A percentile compares a stretch with the other conserved stretches of the same genome.
These are phyloP conservation scores for Bujurquina vittata DNA, from an alignment of 2,113 vertebrate species.

Conservation along the genomic window DNA sequence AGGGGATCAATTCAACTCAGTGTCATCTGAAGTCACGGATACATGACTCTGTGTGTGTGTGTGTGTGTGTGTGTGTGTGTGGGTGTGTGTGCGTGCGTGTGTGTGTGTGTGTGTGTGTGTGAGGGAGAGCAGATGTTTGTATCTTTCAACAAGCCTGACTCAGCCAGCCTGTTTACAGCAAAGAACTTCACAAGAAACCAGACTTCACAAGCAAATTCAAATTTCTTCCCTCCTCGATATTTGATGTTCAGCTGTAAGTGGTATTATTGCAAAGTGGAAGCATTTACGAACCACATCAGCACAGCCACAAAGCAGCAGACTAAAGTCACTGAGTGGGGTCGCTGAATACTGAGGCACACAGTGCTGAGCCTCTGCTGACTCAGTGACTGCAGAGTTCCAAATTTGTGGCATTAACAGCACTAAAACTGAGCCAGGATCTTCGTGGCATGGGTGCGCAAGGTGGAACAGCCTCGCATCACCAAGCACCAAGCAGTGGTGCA, in stretches of 20 bases:
- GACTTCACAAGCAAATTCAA: neutral
- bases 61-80: neutral
- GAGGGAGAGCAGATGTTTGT: neutral
- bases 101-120: neutral
- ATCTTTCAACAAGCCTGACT: slow-evolving; percentile 13
- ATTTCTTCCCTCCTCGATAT: neutral
- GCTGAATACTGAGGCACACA: neutral
- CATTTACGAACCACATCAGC: neutral
- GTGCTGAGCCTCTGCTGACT: neutral
- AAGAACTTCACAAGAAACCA: neutral
- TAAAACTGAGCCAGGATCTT: neutral
- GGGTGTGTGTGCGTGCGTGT: neutral
- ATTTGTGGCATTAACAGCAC: neutral
- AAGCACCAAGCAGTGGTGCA: neutral
- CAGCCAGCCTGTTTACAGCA: neutral
- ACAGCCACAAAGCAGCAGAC: neutral
- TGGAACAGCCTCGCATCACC: neutral
- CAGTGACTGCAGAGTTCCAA: neutral
- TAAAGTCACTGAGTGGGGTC: neutral
- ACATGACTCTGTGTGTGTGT: neutral
- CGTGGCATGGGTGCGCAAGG: neutral
- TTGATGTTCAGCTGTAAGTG: neutral
- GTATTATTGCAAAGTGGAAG: neutral
- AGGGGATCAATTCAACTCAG: neutral
- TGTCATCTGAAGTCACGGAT: neutral